A percentile compares a stretch with the other conserved stretches of the same genome.
These are phyloP conservation scores for Pocillopora meandrina DNA, from an alignment of 92 coral and sea anemone genomes.

Conservation along the genomic window DNA sequence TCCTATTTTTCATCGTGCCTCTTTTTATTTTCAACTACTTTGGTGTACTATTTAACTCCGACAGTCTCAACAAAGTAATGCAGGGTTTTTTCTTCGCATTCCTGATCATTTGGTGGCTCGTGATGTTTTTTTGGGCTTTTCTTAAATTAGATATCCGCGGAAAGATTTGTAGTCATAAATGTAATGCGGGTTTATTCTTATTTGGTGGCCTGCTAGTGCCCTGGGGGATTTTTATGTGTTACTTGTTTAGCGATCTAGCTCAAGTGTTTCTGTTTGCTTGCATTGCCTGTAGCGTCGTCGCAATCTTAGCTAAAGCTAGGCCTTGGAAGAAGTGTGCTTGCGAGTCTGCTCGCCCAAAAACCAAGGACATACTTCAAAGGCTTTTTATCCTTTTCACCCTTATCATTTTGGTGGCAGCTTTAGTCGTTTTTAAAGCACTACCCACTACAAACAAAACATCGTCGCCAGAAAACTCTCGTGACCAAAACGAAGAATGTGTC, in stretches of 20 bases:
- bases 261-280: not conserved
- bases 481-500: not conserved
- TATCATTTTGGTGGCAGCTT: constrained; percentile 22
- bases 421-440: not conserved
- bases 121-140: not conserved
- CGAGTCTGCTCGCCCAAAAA: no score
- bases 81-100: not conserved
- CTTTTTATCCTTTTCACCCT: not conserved
- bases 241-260: no score
- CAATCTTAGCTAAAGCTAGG: not conserved
- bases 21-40: constrained; percentile 71
- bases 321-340: not conserved
- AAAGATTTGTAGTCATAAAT: no score
- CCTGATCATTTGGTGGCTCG: not conserved
- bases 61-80: not conserved
- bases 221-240: no score
- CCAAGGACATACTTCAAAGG: not conserved
- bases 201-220: no score
- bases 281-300: no score
- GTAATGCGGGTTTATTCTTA: no score
- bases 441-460: not conserved
- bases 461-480: not conserved
- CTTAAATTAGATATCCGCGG: not conserved
- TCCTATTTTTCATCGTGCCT: constrained; percentile 74
- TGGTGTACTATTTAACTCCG: constrained; percentile 46